A percentile compares a stretch with the other conserved stretches of the same genome.
These are phyloP conservation scores for Salarias fasciatus DNA, from an alignment of 2,797 vertebrate genomes.

Conservation along the genomic window DNA sequence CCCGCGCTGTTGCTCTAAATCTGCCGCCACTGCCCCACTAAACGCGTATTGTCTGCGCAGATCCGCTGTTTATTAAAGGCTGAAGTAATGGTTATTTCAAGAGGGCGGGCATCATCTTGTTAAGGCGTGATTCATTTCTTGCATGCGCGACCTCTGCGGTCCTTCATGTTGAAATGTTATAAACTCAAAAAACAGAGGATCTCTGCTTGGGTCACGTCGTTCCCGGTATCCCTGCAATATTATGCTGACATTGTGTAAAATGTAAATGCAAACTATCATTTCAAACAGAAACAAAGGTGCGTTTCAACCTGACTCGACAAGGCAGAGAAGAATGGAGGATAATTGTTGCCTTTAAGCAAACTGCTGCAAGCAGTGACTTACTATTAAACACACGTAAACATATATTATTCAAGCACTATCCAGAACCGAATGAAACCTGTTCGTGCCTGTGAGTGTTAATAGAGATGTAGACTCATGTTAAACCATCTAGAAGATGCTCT, in stretches of 20 bases:
- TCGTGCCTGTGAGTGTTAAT: no score
- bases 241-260: no score
- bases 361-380: neutral
- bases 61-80: slow-evolving; percentile 52
- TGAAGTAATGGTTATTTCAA: slow-evolving; percentile 70
- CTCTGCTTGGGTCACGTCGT: no score
- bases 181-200: no score
- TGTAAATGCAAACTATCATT: no score
- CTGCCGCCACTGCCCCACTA: slow-evolving; percentile 23
- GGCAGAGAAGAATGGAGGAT: slow-evolving; percentile 8
- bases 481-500: no score
- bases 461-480: no score
- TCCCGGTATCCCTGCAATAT: no score
- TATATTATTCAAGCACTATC: no score
- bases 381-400: no score
- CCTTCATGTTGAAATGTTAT: slow-evolving; percentile 53
- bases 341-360: slow-evolving; percentile 31
- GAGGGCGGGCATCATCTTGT: slow-evolving; percentile 51
- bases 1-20: slow-evolving; percentile 45
- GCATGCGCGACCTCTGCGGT: slow-evolving; percentile 27
- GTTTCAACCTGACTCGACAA: neutral
- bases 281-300: neutral
- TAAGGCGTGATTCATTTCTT: slow-evolving; percentile 56
- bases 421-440: no score
- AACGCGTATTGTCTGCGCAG: slow-evolving; percentile 26